Percentiles rank a stretch among this genome's conserved stretches.
phyloP scores from a whole-genome alignment of 2,113 vertebrate species.

The Aviceda subcristata region DNA sequence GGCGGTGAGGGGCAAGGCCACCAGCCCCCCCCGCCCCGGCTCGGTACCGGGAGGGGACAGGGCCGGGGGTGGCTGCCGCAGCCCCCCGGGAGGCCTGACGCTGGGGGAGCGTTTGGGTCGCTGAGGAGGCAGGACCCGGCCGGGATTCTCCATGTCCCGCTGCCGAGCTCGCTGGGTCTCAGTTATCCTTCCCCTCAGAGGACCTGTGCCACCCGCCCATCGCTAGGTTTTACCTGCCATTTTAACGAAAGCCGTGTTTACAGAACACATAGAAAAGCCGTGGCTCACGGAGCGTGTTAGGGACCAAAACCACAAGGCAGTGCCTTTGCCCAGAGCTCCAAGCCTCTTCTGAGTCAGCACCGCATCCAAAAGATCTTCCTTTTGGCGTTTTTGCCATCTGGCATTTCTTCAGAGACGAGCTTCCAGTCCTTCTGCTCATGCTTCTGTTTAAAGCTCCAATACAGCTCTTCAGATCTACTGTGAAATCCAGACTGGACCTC shows the following conservation, averaged over 20 bases:
- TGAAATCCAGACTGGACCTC: neutral
- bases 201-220: neutral
- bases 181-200: neutral
- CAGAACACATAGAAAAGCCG: neutral
- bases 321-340: neutral
- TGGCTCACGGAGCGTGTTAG: neutral
- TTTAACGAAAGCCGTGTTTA: neutral
- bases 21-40: no score
- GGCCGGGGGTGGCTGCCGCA: neutral
- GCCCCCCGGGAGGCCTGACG: fast-evolving
- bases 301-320: neutral
- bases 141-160: neutral
- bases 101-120: neutral
- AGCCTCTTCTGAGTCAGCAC: neutral
- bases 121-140: neutral
- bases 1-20: no score
- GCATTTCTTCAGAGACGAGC: neutral
- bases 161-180: neutral
- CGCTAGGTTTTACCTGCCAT: neutral
- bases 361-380: neutral
- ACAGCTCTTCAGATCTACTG: neutral
- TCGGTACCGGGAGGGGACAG: neutral
- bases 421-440: neutral
- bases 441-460: neutral
- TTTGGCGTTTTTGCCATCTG: neutral